Evolutionary conservation across 92 coral and sea anemone genomes (phyloP).

Genomic region (Actinostola sp.): DNA sequence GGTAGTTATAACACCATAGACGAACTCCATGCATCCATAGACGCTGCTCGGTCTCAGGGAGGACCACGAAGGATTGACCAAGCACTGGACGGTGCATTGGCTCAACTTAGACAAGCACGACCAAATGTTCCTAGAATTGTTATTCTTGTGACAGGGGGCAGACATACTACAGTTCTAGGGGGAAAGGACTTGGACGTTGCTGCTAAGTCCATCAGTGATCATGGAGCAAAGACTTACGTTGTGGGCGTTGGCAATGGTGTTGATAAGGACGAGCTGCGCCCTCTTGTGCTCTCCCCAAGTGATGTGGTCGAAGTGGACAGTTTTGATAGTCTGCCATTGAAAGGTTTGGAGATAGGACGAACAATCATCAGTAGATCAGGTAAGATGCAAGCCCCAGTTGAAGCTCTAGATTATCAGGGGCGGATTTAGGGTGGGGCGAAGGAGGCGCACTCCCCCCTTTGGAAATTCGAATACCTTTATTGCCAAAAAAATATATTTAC

Average conservation of each 20-base stretch:
- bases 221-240: slow-evolving; percentile 67
- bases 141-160: slow-evolving; percentile 72
- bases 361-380: slow-evolving; percentile 20
- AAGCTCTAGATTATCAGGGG: no score
- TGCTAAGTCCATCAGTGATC: slow-evolving; percentile 51
- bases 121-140: slow-evolving; percentile 61
- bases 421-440: no score
- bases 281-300: slow-evolving; percentile 52
- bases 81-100: slow-evolving; percentile 65
- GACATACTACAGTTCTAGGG: slow-evolving; percentile 39
- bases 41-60: slow-evolving; percentile 46
- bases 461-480: no score
- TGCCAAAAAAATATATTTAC: no score
- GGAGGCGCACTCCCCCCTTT: no score
- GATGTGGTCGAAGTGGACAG: slow-evolving; percentile 60
- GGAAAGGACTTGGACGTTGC: slow-evolving; percentile 48
- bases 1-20: slow-evolving; percentile 39
- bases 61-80: slow-evolving; percentile 68
- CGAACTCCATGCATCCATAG: slow-evolving; percentile 49
- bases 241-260: slow-evolving; percentile 66
- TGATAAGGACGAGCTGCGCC: slow-evolving; percentile 46
- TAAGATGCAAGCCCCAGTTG: no score
- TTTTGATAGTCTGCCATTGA: slow-evolving; percentile 39
- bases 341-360: slow-evolving; percentile 14
- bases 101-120: slow-evolving; percentile 46